These are phyloP conservation scores for Psophia crepitans DNA, from an alignment of 2,113 vertebrate species.

Conservation along the genomic window DNA sequence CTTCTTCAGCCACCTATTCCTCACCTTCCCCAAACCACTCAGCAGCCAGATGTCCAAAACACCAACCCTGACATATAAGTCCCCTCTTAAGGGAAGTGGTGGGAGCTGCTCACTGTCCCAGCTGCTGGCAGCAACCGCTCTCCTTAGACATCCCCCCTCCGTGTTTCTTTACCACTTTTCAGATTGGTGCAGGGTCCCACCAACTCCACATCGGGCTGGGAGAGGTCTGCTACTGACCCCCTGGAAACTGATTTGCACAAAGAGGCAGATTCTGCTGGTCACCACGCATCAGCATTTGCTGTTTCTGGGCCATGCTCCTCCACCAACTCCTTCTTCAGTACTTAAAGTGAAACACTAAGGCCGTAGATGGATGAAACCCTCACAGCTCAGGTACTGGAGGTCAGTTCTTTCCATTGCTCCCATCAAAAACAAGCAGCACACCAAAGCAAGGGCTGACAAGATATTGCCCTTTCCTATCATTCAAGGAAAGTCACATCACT, in stretches of 20 bases:
- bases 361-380: background rate
- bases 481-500: accelerated
- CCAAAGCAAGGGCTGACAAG: accelerated
- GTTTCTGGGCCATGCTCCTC: background rate
- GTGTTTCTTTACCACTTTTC: background rate
- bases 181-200: background rate
- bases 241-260: background rate
- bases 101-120: background rate
- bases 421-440: background rate
- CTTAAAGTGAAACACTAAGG: background rate
- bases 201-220: background rate
- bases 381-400: background rate
- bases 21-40: background rate
- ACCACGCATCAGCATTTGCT: accelerated
- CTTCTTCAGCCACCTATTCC: background rate
- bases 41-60: background rate
- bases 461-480: accelerated
- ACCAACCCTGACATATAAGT: background rate
- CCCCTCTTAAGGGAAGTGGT: accelerated
- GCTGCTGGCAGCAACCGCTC: background rate
- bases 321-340: background rate
- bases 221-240: background rate
- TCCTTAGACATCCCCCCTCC: background rate
- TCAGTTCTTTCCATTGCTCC: background rate
- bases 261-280: background rate